A percentile compares a stretch with the other conserved stretches of the same genome.
phyloP scores from a whole-genome alignment of 2,888 invertebrate genomes.

The Ptilodon capucinus region DNA sequence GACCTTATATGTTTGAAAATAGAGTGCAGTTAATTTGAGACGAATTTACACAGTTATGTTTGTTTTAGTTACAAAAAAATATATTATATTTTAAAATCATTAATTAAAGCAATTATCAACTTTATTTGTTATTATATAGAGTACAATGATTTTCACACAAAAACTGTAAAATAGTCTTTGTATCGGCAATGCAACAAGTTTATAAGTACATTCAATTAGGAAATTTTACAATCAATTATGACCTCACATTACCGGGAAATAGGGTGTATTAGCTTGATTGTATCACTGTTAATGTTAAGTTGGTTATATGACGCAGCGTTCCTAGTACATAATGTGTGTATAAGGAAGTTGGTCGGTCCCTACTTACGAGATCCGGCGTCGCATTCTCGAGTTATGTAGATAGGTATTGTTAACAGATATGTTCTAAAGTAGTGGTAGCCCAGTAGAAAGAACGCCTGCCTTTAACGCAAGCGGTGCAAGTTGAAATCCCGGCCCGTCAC shows the following conservation, averaged over 20 bases:
- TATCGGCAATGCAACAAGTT: neutral
- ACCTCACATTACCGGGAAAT: neutral
- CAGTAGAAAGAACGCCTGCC: too few species aligned
- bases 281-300: neutral
- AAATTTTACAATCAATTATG: neutral
- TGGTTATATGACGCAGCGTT: neutral
- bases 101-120: neutral
- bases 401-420: too few species aligned
- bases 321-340: neutral
- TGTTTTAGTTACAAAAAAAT: neutral
- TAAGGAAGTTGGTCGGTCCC: neutral
- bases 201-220: neutral
- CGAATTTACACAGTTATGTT: neutral
- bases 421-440: too few species aligned
- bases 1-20: neutral
- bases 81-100: neutral
- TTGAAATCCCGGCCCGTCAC: too few species aligned
- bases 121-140: neutral
- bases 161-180: neutral
- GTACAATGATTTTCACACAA: neutral
- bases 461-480: too few species aligned
- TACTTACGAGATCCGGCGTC: neutral
- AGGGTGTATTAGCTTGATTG: neutral
- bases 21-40: neutral
- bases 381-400: neutral